Conservation (phyloP, 2,113 vertebrate genomes). For the Tachysurus vachellii region DNA sequence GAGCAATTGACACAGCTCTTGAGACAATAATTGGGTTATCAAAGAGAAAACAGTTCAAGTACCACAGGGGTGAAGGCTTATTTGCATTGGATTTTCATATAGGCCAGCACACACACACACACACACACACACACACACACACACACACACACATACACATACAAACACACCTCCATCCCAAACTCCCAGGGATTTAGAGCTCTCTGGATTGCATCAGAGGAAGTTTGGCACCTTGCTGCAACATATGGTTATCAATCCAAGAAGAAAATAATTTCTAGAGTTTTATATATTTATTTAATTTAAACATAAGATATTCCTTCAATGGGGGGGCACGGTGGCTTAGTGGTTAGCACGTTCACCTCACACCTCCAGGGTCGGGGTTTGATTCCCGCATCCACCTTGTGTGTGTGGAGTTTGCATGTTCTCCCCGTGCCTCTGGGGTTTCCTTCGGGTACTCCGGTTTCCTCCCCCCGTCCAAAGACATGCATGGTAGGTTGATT, state of each 20-base stretch:
- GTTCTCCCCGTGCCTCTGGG: too few relatives aligned
- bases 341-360: too few relatives aligned
- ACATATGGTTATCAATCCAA: constrained; percentile 84
- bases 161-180: constrained; percentile 81
- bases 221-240: constrained; percentile 84
- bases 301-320: constrained; percentile 37
- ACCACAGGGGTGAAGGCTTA: constrained; percentile 99
- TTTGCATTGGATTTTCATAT: constrained; percentile 99
- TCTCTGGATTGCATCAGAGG: constrained; percentile 88
- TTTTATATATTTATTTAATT: constrained; percentile 47
- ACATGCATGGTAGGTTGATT: too few relatives aligned
- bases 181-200: constrained; percentile 87
- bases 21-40: constrained; percentile 99
- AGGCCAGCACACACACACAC: constrained; percentile 75
- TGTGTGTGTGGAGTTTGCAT: too few relatives aligned
- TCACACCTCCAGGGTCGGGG: too few relatives aligned
- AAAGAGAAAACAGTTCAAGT: constrained; percentile 99
- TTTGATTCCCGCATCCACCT: too few relatives aligned
- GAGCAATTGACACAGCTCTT: constrained; percentile 99
- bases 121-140: constrained; percentile 61
- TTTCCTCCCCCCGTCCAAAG: too few relatives aligned
- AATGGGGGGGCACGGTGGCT: too few relatives aligned
- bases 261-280: constrained; percentile 2
- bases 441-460: too few relatives aligned
- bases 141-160: constrained; percentile 59